Base-by-base conservation (phyloP, 2,797 vertebrate species). In the Momotus momota region DNA sequence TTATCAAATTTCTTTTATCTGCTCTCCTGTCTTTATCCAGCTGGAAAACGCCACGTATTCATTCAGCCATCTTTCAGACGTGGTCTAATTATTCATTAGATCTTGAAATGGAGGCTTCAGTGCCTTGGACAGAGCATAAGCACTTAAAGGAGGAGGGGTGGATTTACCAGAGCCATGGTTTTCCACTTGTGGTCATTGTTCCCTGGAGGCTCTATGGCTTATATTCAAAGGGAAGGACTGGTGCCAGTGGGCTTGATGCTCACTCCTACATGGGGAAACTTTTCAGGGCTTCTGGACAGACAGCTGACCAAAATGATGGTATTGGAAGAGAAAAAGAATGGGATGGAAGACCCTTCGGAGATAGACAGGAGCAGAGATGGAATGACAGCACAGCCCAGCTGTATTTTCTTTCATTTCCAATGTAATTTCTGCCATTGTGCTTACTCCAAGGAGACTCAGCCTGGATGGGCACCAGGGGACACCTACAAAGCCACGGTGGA, bases 1-100 rank as follows among this genome's bases (percentile, higher is more conserved):
- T 40, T 85, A 78, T 72, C 40, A 49, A 65, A 0, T 74, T 55
- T 72, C 81, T n/a, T 72, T 91, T 96, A 79, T 92, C 91, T 87
- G 52, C 61, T 92, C 27, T 12, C 46, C 74, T 95, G 90, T 52
- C 83, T 67, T 77, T 81, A 52, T 46, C 22, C 92, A 71, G 55
- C 64, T 87, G 78, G 60, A 61, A 85, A 90, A 23, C 16, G 1
- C 66, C 43, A 55, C 14, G 66, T 79, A 23, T 92, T 86, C 70
- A n/a, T 93, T 86, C n/a, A 78, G 17, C 17, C 77, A 70, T 45
- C 84, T 58, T 49, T 58, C 72, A 88, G 75, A 22, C 20, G 40
- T 0, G 0, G n/a, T 2, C 49, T 55, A 14, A 13, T 74, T 78
- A 54, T 67, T 43, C 38, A 74, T 43, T 64, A 84, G 40, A 7